Percentiles rank a stretch among this genome's conserved stretches.
These are phyloP conservation scores for Zonotrichia leucophrys DNA, from an alignment of 2,113 vertebrate species.

Conservation along the genomic window DNA sequence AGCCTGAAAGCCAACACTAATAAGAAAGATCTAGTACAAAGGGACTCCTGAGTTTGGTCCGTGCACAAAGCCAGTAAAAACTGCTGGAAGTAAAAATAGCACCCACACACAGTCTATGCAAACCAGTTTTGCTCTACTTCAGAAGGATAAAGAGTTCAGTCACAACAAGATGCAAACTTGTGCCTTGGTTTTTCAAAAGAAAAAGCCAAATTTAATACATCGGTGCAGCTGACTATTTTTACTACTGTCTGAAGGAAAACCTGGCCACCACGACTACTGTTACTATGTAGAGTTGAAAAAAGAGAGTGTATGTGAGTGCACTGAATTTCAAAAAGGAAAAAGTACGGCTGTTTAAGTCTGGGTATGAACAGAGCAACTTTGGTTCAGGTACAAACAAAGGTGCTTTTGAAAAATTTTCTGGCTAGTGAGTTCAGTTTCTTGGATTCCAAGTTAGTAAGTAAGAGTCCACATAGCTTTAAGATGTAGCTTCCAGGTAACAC, in stretches of 20 bases:
- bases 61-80: slow-evolving; percentile 26
- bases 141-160: slow-evolving; percentile 33
- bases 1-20: not conserved
- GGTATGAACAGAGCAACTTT: not conserved
- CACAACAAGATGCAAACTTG: slow-evolving; percentile 27
- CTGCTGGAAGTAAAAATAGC: slow-evolving; percentile 29
- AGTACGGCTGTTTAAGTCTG: not conserved
- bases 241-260: not conserved
- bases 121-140: slow-evolving; percentile 52
- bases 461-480: not conserved
- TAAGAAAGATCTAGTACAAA: not conserved
- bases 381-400: slow-evolving; percentile 8
- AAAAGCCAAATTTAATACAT: not conserved
- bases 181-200: not conserved
- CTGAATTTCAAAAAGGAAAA: not conserved
- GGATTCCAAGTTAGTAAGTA: not conserved
- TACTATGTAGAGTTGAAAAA: not conserved
- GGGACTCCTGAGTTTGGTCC: not conserved
- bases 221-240: not conserved
- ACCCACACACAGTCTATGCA: not conserved
- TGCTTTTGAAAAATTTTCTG: slow-evolving; percentile 13
- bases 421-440: not conserved
- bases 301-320: not conserved
- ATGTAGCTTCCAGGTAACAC: not conserved
- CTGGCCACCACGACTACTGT: not conserved